These are phyloP conservation scores for Geotrypetes seraphini DNA, from an alignment of 2,797 vertebrate species.

Conservation along the genomic window DNA sequence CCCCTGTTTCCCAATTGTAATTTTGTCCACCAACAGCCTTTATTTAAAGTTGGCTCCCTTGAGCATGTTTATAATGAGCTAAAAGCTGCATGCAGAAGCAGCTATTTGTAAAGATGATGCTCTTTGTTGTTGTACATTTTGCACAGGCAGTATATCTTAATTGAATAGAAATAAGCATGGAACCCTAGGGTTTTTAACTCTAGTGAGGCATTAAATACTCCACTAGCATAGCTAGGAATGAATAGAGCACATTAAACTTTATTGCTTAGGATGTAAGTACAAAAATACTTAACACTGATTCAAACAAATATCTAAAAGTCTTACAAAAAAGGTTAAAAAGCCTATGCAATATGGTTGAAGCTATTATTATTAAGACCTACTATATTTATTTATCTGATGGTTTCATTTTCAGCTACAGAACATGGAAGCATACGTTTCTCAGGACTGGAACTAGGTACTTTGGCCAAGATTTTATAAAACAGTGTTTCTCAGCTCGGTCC, in stretches of 20 bases:
- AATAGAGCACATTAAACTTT: conserved; percentile 1
- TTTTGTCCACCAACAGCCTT: conserved; percentile 39
- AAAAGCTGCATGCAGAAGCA: conserved; percentile 38
- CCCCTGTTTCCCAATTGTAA: conserved; percentile 30
- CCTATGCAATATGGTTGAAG: too few species aligned
- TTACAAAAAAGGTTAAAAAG: too few species aligned
- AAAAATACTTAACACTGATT: too few species aligned
- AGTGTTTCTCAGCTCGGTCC: too few species aligned
- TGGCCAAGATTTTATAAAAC: too few species aligned
- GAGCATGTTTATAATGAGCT: conserved; percentile 33
- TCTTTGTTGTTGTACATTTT: conserved; percentile 36
- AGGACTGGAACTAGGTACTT: too few species aligned
- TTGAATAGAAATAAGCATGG: conserved; percentile 37
- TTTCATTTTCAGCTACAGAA: too few species aligned
- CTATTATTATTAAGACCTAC: too few species aligned
- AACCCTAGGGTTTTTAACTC: conserved; percentile 31
- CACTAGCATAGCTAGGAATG: conserved; percentile 25
- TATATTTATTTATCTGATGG: too few species aligned
- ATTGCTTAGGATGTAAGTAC: conserved; percentile 4
- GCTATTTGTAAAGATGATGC: conserved; percentile 37
- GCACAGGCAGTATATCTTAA: conserved; percentile 38
- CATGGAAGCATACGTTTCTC: too few species aligned
- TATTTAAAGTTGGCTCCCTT: conserved; percentile 30
- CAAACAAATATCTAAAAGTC: too few species aligned
- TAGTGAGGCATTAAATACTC: conserved; percentile 38